Percentiles rank a stretch among this genome's conserved stretches.
These are phyloP conservation scores for Takifugu bimaculatus DNA, from an alignment of 2,113 vertebrate genomes.

Conservation along the genomic window DNA sequence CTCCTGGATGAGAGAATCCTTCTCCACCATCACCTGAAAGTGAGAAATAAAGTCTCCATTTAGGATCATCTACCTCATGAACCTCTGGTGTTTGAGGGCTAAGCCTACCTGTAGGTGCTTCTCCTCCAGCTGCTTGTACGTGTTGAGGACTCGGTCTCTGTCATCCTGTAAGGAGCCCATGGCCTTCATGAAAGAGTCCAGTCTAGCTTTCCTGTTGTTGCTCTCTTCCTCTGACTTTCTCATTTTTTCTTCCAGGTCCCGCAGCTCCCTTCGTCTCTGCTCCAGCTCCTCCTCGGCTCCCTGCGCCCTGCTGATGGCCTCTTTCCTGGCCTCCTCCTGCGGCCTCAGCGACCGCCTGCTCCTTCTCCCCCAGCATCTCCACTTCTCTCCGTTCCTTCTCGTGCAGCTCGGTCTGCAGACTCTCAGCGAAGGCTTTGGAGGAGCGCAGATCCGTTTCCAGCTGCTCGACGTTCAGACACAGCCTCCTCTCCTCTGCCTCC, in stretches of 20 bases:
- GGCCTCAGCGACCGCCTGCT: slow-evolving; percentile 83
- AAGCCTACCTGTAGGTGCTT: slow-evolving; percentile 77
- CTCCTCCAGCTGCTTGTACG: slow-evolving; percentile 89
- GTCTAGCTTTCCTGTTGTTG: slow-evolving; percentile 75
- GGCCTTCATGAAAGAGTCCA: slow-evolving; percentile 88
- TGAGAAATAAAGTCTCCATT: background rate
- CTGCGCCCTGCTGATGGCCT: slow-evolving; percentile 74
- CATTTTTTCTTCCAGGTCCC: slow-evolving; percentile 72
- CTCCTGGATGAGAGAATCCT: slow-evolving; percentile 91
- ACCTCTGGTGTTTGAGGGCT: too few relatives aligned
- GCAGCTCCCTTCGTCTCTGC: slow-evolving; percentile 68
- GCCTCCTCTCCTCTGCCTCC: slow-evolving; percentile 79
- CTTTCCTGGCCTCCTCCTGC: slow-evolving; percentile 80
- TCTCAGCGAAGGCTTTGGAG: slow-evolving; percentile 80
- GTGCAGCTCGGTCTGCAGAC: slow-evolving; percentile 78
- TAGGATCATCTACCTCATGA: background rate
- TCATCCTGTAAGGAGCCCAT: slow-evolving; percentile 95
- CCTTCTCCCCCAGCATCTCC: slow-evolving; percentile 82
- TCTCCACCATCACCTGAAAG: slow-evolving; percentile 82
- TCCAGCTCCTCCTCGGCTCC: slow-evolving; percentile 78
- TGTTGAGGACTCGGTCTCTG: slow-evolving; percentile 81
- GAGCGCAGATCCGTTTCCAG: slow-evolving; percentile 84
- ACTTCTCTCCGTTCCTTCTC: slow-evolving; percentile 86
- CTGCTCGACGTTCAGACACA: slow-evolving; percentile 81
- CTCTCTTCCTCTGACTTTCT: slow-evolving; percentile 77